Percentiles rank a stretch among this genome's conserved stretches.
Conservation (phyloP, 1,140 invertebrate genomes). For the Ruditapes philippinarum region DNA sequence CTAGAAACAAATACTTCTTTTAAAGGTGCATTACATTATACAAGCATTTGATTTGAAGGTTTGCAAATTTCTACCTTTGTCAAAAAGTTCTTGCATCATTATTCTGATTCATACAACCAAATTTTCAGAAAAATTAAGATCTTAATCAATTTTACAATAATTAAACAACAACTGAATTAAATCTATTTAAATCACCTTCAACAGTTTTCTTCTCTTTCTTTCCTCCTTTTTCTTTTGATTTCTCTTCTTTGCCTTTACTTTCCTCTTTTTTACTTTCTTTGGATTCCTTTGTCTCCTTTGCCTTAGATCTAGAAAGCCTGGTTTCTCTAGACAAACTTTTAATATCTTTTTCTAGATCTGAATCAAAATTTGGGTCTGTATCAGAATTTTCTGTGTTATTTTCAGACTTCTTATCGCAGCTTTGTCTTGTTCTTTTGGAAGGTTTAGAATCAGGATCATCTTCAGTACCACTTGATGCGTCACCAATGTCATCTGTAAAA, state of each 20-base stretch:
- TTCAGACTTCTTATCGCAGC: constrained; percentile 12
- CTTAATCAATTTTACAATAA: too few relatives aligned
- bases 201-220: constrained; percentile 4
- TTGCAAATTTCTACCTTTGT: too few relatives aligned
- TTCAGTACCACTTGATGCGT: too few relatives aligned
- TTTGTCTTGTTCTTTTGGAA: not conserved
- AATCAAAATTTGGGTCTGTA: constrained; percentile 53
- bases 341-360: constrained; percentile 58
- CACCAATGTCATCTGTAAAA: too few relatives aligned
- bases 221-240: not conserved
- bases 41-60: too few relatives aligned
- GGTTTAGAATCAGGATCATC: not conserved
- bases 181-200: too few relatives aligned
- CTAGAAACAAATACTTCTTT: too few relatives aligned
- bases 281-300: not conserved
- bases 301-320: constrained; percentile 1
- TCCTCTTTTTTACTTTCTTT: constrained; percentile 15
- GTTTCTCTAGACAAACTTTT: constrained; percentile 51
- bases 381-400: not conserved
- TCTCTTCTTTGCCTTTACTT: not conserved
- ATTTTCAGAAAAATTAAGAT: too few relatives aligned
- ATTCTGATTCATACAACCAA: too few relatives aligned
- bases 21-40: too few relatives aligned
- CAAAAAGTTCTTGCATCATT: too few relatives aligned
- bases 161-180: too few relatives aligned